Evolutionary conservation across 1,140 invertebrate species (phyloP).

Genomic region (Drosophila jambulina): DNA sequence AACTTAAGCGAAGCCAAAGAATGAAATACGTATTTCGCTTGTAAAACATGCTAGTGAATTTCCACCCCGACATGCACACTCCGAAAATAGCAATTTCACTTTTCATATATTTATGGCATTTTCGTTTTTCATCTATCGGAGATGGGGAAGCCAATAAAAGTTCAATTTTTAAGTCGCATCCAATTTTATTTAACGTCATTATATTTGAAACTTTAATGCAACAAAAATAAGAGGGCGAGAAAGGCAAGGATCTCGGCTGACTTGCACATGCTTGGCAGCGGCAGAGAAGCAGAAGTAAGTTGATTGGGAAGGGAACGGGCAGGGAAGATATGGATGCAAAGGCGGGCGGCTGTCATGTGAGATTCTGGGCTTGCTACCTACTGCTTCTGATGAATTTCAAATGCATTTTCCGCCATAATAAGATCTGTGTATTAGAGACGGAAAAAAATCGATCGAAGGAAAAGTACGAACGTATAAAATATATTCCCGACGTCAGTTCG

Average conservation of each 20-base stretch:
- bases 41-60: not conserved
- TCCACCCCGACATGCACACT: not conserved
- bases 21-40: not conserved
- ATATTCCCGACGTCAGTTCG: conserved; percentile 19
- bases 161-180: conserved; percentile 81
- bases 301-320: conserved; percentile 2
- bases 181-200: conserved; percentile 84
- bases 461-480: conserved; percentile 9
- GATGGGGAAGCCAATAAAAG: conserved; percentile 67
- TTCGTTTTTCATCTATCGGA: conserved; percentile 24
- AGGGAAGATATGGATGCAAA: conserved; percentile 46
- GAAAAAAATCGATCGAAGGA: conserved; percentile 3
- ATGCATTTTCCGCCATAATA: conserved; percentile 45
- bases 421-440: conserved; percentile 28
- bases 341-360: conserved; percentile 51
- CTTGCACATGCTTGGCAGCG: conserved; percentile 56
- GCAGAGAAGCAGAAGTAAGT: conserved; percentile 6
- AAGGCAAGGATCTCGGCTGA: conserved; percentile 22
- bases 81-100: conserved; percentile 67
- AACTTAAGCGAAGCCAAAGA: conserved; percentile 1
- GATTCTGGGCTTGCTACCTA: conserved; percentile 34
- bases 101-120: conserved; percentile 45
- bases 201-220: conserved; percentile 81
- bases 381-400: conserved; percentile 53
- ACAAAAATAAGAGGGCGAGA: conserved; percentile 35